Evolutionary conservation across 2,113 vertebrate species (phyloP), one percentile per base, ranked within the genome.

Genomic region (Siniperca chuatsi): DNA sequence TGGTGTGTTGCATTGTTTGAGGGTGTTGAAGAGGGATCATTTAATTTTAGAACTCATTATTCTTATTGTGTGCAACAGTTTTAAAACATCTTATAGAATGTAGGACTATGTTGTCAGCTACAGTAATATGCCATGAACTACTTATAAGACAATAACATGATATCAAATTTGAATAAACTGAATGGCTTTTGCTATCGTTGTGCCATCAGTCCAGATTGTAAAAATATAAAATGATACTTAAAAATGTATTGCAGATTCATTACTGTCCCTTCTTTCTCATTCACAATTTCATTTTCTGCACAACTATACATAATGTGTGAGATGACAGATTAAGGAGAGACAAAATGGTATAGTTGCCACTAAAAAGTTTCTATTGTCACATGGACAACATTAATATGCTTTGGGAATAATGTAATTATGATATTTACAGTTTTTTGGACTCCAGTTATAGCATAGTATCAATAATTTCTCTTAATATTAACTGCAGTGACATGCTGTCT

Each of bases 1-100:
- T 70, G 60, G 23, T 64, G 37, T 86, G 54, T 60, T 37, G 16
- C 1, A 7, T 89, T 75, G 55, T 72, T 68, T 75, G 6, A 64
- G 25, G 23, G 42, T 44, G 67, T 25, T 75, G 11, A 44, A n/a
- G 2, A 67, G 20, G 13, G 44, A 35, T 11, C 13, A 57, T 11
- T 67, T 0, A 50, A 42, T 60, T 72, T 33, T 20, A 54, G 21
- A 60, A 58, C 2, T 21, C 68, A 7, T 33, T 76, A 58, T 69
- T 52, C 4, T 44, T 66, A 16, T 33, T 67, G 64, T 70, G 29
- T 57, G 37, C 70, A 52, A 42, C n/a, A 46, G 23, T 50, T 60
- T 29, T 64, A 18, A 75, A 71, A 76, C 18, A 60, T 58, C 37
- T 50, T 8, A 33, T 10, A 21, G 21, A 62, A 33, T 44, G 23